Percentiles rank a stretch among this genome's conserved stretches.
Evolutionary conservation across 2,888 invertebrate species (phyloP).

Genomic region (Troides oblongomaculatus): DNA sequence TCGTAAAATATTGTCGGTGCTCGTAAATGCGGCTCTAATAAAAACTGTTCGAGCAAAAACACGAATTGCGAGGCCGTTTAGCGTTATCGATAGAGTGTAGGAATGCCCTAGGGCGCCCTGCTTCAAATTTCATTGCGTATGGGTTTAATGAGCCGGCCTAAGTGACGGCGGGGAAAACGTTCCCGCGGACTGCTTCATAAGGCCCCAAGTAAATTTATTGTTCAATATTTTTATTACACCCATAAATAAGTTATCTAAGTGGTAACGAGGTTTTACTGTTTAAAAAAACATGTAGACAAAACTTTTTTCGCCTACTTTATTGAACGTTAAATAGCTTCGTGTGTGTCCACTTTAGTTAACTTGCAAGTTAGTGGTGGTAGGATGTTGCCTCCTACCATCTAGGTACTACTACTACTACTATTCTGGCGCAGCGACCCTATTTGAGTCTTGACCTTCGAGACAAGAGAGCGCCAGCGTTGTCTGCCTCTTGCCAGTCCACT

Average conservation of each 20-base stretch:
- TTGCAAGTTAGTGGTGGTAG: too few species aligned
- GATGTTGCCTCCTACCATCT: too few species aligned
- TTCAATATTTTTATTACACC: neutral
- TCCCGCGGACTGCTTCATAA: constrained; percentile 4
- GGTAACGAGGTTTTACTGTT: constrained; percentile 23
- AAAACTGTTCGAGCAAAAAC: constrained; percentile 70
- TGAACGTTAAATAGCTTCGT: neutral
- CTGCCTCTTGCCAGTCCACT: too few species aligned
- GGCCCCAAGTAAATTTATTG: neutral
- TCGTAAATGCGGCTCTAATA: constrained; percentile 70
- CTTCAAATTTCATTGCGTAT: constrained; percentile 29
- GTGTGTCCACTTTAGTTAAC: too few species aligned
- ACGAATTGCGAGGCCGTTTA: constrained; percentile 62
- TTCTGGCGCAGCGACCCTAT: too few species aligned
- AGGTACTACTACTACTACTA: too few species aligned
- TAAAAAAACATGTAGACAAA: constrained; percentile 5
- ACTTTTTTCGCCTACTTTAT: neutral
- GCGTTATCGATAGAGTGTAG: constrained; percentile 40
- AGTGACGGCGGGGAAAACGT: constrained; percentile 28
- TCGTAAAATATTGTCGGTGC: constrained; percentile 73
- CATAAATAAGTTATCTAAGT: constrained; percentile 22
- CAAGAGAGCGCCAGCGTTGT: too few species aligned
- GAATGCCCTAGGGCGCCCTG: constrained; percentile 30
- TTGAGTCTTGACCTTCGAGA: too few species aligned
- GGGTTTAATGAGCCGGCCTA: constrained; percentile 30